Conservation (phyloP, 2,113 vertebrate species). For the Gambusia holbrooki region DNA sequence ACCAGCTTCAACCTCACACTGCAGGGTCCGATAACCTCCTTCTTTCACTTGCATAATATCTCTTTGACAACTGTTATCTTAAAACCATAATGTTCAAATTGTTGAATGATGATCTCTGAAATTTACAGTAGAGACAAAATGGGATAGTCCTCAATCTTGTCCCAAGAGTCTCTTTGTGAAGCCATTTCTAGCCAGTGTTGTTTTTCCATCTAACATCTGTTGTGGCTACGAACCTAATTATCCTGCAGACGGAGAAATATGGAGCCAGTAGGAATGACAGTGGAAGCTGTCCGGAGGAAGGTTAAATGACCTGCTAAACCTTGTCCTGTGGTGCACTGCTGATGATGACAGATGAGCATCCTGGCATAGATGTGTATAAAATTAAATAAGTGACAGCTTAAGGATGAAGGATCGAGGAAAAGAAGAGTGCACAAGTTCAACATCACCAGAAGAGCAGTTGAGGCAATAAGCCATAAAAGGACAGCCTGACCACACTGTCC, state of each 20-base stretch:
- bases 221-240: neutral
- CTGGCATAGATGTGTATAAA: slow-evolving; percentile 10
- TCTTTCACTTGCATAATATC: too few relatives aligned
- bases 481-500: slow-evolving; percentile 21
- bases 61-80: too few relatives aligned
- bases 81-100: too few relatives aligned
- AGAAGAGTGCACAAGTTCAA: slow-evolving; percentile 5
- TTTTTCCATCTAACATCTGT: neutral
- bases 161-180: neutral
- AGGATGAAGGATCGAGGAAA: neutral
- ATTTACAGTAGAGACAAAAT: too few relatives aligned
- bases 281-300: slow-evolving; percentile 3
- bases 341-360: slow-evolving; percentile 31
- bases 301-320: neutral
- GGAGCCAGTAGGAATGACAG: neutral
- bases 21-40: too few relatives aligned
- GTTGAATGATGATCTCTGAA: too few relatives aligned
- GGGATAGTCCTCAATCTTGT: too few relatives aligned
- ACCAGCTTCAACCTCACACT: too few relatives aligned
- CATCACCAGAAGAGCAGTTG: slow-evolving; percentile 13
- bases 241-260: slow-evolving; percentile 25
- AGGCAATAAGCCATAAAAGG: slow-evolving; percentile 28
- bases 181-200: neutral
- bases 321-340: slow-evolving; percentile 7
- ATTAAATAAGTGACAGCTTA: slow-evolving; percentile 3